Evolutionary conservation across 1,140 invertebrate genomes (phyloP).

Genomic region (Sycobia sp.): DNA sequence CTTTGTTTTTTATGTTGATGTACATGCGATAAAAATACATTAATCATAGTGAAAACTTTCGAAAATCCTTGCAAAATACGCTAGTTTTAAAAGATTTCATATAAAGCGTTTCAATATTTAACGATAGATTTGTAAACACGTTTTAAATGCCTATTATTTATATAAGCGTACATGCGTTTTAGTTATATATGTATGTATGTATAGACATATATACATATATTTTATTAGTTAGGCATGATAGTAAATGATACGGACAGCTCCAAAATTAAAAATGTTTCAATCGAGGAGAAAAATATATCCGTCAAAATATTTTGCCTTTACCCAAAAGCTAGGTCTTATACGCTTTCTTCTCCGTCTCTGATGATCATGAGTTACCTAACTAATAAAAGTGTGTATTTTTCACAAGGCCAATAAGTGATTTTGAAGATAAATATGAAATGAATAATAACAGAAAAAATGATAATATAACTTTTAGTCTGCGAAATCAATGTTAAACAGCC

Average conservation of each 20-base stretch:
- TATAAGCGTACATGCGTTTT: constrained; percentile 36
- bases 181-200: constrained; percentile 38
- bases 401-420: constrained; percentile 20
- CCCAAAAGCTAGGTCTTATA: constrained; percentile 8
- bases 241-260: constrained; percentile 27
- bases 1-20: constrained; percentile 7
- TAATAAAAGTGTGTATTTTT: constrained; percentile 33
- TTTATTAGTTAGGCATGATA: constrained; percentile 44
- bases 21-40: constrained; percentile 7
- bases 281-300: constrained; percentile 20
- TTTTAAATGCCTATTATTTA: constrained; percentile 31
- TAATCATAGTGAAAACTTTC: too few species aligned
- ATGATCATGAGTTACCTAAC: constrained; percentile 22
- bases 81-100: constrained; percentile 10
- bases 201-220: constrained; percentile 27
- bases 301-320: constrained; percentile 24
- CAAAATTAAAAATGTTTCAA: background rate
- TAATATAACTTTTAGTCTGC: constrained; percentile 22
- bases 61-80: constrained; percentile 19
- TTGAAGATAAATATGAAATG: background rate
- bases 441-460: constrained; percentile 9
- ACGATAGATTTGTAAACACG: constrained; percentile 27
- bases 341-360: constrained; percentile 25
- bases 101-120: constrained; percentile 19
- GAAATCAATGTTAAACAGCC: constrained; percentile 30